Evolutionary conservation across 2,113 vertebrate species (phyloP).

Genomic region (Orycteropus afer): DNA sequence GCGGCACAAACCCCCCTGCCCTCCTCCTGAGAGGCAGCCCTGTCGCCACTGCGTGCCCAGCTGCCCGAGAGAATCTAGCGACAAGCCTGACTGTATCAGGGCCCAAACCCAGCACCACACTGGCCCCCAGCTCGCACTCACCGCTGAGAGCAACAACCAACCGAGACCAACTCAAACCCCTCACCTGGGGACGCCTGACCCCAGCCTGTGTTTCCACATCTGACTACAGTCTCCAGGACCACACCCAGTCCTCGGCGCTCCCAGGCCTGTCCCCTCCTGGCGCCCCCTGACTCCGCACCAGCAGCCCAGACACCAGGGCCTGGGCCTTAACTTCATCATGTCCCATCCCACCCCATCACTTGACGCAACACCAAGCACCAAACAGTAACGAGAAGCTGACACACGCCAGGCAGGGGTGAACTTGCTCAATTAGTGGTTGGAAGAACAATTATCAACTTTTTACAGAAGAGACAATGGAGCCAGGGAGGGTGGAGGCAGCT

Average conservation of each 20-base stretch:
- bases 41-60: not conserved
- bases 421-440: not conserved
- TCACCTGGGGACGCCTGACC: not conserved
- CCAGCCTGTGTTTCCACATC: not conserved
- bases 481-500: not conserved
- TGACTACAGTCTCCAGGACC: not conserved
- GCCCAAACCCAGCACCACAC: not conserved
- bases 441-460: not conserved
- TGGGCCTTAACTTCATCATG: accelerated
- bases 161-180: not conserved
- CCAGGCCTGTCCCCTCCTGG: not conserved
- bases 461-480: not conserved
- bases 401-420: not conserved
- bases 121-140: accelerated
- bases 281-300: too few relatives aligned
- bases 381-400: not conserved
- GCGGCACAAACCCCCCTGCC: not conserved
- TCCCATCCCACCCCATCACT: too few relatives aligned
- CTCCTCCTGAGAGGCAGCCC: not conserved
- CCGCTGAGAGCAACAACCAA: not conserved
- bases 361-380: not conserved
- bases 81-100: accelerated
- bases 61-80: not conserved
- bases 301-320: not conserved
- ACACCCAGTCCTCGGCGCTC: not conserved